phyloP scores from a whole-genome alignment of 1,140 invertebrate genomes.

The Nasonia longicornis region DNA sequence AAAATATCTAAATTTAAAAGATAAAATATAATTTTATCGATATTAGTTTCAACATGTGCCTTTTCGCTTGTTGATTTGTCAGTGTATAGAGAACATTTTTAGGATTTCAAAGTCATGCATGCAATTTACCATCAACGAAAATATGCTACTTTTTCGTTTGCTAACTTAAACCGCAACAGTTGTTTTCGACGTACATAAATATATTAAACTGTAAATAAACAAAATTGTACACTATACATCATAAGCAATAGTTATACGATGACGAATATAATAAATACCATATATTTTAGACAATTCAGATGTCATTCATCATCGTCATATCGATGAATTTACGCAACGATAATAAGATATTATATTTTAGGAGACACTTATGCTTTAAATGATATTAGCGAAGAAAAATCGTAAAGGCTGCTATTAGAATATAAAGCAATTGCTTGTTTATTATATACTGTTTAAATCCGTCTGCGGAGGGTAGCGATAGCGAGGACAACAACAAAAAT shows the following conservation, averaged over 20 bases:
- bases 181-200: too few species aligned
- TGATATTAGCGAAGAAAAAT: neutral
- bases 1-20: neutral
- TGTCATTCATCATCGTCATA: neutral
- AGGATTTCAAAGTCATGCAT: slow-evolving; percentile 28
- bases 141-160: neutral
- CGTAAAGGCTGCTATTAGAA: neutral
- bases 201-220: neutral
- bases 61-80: slow-evolving; percentile 49
- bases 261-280: neutral
- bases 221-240: neutral
- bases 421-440: neutral
- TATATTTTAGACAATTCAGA: neutral
- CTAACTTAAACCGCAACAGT: too few species aligned
- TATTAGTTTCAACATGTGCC: slow-evolving; percentile 53
- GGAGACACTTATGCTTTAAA: neutral
- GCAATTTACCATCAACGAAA: neutral
- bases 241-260: neutral
- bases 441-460: too few species aligned
- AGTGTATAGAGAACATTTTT: slow-evolving; percentile 4
- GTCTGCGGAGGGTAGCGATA: neutral
- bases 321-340: neutral
- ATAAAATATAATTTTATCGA: neutral
- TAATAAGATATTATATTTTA: neutral
- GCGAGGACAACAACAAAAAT: neutral